Evolutionary conservation across 2,888 invertebrate genomes (phyloP).

Genomic region (Pharmacophagus antenor): DNA sequence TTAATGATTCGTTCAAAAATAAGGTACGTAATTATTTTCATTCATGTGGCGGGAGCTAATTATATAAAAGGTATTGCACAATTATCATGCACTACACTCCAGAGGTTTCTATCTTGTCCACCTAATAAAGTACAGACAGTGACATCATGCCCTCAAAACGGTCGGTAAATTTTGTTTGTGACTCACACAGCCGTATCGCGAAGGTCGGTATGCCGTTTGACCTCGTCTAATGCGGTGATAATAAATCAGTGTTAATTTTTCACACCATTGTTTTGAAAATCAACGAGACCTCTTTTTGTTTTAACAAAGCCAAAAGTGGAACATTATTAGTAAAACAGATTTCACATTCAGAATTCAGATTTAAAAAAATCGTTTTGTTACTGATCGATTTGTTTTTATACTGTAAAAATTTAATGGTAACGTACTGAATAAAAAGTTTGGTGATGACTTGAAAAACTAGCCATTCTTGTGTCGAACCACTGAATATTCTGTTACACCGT

Average conservation of each 20-base stretch:
- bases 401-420: too few relatives aligned
- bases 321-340: background rate
- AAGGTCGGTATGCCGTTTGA: slow-evolving; percentile 46
- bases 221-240: slow-evolving; percentile 34
- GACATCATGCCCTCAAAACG: slow-evolving; percentile 67
- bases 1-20: too few relatives aligned
- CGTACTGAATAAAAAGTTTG: too few relatives aligned
- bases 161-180: slow-evolving; percentile 46
- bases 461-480: too few relatives aligned
- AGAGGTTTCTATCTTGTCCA: slow-evolving; percentile 45
- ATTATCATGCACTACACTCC: slow-evolving; percentile 54
- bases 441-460: too few relatives aligned
- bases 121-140: slow-evolving; percentile 48
- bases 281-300: slow-evolving; percentile 20
- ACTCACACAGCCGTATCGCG: slow-evolving; percentile 48
- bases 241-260: slow-evolving; percentile 29
- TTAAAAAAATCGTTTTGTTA: too few relatives aligned
- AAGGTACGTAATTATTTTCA: too few relatives aligned
- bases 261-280: slow-evolving; percentile 11
- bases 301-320: background rate
- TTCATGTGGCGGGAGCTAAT: slow-evolving; percentile 34
- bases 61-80: slow-evolving; percentile 47
- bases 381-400: too few relatives aligned
- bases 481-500: too few relatives aligned
- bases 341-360: background rate